These are phyloP conservation scores for Zaprionus davidi DNA, from an alignment of 1,140 invertebrate species.

Conservation along the genomic window DNA sequence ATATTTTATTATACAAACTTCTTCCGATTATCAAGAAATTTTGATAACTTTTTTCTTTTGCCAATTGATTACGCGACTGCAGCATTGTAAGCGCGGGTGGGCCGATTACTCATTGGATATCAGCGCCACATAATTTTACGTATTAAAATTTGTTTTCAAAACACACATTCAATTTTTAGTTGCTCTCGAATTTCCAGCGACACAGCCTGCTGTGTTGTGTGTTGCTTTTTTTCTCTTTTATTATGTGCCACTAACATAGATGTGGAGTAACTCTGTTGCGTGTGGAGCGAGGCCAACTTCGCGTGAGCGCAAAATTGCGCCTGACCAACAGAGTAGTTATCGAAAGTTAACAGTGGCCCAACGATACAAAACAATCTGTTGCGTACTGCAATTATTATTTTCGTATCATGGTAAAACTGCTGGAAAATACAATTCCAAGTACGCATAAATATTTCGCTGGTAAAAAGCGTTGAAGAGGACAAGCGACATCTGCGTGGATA, in stretches of 20 bases:
- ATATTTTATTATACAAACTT: constrained; percentile 25
- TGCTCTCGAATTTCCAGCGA: constrained; percentile 44
- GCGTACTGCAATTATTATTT: too few relatives aligned
- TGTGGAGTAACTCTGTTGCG: constrained; percentile 12
- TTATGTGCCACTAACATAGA: constrained; percentile 13
- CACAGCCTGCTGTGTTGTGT: constrained; percentile 29
- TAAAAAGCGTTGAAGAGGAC: too few relatives aligned
- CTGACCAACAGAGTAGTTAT: constrained; percentile 16
- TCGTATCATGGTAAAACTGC: too few relatives aligned
- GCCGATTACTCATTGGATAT: constrained; percentile 25
- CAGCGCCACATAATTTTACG: constrained; percentile 45
- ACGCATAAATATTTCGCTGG: too few relatives aligned
- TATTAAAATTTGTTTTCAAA: constrained; percentile 43
- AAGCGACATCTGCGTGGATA: too few relatives aligned
- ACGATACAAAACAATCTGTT: too few relatives aligned
- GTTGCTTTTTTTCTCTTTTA: constrained; percentile 22
- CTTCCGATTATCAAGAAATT: constrained; percentile 46
- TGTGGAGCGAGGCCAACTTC: constrained; percentile 8
- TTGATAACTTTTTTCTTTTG: constrained; percentile 21
- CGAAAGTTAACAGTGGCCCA: background rate
- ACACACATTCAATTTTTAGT: constrained; percentile 46
- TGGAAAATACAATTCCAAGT: too few relatives aligned
- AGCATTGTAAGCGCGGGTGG: constrained; percentile 35
- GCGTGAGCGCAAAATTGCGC: background rate
- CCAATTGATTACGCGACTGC: constrained; percentile 23